Evolutionary conservation across 1,140 invertebrate species (phyloP).

Genomic region (Ectropis grisescens): DNA sequence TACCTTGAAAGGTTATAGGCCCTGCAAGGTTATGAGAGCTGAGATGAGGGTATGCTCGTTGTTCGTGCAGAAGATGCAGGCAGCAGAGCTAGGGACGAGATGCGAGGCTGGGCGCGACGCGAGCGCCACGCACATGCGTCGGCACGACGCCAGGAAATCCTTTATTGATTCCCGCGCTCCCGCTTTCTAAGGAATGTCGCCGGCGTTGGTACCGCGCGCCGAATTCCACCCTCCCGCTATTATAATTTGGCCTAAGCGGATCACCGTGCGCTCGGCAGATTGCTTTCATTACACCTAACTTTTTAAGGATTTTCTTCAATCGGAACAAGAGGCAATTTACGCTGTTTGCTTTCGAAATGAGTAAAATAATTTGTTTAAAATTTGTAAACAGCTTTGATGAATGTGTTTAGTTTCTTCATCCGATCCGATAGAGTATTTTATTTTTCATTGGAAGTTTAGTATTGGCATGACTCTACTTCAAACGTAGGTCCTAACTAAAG

Average conservation of each 20-base stretch:
- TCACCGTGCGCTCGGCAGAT: constrained; percentile 26
- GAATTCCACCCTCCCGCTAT: constrained; percentile 41
- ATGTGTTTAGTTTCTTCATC: too few species aligned
- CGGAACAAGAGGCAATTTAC: constrained; percentile 2
- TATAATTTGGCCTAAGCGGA: constrained; percentile 41
- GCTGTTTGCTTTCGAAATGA: neutral
- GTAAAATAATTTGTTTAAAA: constrained; percentile 3
- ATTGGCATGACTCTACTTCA: too few species aligned
- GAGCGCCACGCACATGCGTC: constrained; percentile 59
- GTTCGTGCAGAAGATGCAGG: too few species aligned
- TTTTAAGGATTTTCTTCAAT: constrained; percentile 9
- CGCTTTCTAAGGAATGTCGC: constrained; percentile 63
- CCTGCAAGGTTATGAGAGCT: too few species aligned
- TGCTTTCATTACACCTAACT: constrained; percentile 28
- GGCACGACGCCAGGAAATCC: constrained; percentile 65
- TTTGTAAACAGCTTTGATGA: too few species aligned
- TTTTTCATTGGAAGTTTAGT: too few species aligned
- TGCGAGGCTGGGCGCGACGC: constrained; percentile 3
- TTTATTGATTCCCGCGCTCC: constrained; percentile 67
- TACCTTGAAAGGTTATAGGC: too few species aligned
- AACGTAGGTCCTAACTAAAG: too few species aligned
- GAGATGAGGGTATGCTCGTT: too few species aligned
- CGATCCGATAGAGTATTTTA: too few species aligned
- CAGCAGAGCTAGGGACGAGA: neutral
- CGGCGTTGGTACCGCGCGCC: constrained; percentile 55